These are phyloP conservation scores for Cyprinodon tularosa DNA, from an alignment of 2,113 vertebrate genomes.

Conservation along the genomic window DNA sequence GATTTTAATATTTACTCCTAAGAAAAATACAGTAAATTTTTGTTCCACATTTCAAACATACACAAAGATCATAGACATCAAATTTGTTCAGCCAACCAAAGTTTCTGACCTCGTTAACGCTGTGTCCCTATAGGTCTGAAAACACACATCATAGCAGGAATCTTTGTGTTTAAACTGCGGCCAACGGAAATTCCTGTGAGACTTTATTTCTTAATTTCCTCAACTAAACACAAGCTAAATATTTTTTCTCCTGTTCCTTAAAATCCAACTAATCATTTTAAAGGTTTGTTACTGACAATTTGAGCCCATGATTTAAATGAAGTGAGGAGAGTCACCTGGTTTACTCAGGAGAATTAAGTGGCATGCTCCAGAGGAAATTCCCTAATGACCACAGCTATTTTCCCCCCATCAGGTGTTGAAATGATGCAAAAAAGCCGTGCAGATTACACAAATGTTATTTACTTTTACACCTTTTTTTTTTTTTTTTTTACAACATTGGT, in stretches of 20 bases:
- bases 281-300: background rate
- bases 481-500: slow-evolving; percentile 7
- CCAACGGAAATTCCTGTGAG: background rate
- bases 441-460: slow-evolving; percentile 20
- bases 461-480: slow-evolving; percentile 15
- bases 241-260: background rate
- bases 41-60: background rate
- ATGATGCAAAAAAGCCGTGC: slow-evolving; percentile 10
- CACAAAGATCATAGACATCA: background rate
- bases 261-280: background rate
- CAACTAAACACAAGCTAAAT: background rate
- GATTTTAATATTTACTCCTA: too few relatives aligned
- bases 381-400: slow-evolving; percentile 32
- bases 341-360: slow-evolving; percentile 6
- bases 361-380: slow-evolving; percentile 24
- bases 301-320: background rate
- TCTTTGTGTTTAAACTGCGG: background rate
- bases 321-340: slow-evolving; percentile 9
- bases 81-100: background rate
- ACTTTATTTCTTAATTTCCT: background rate
- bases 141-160: background rate
- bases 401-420: slow-evolving; percentile 25
- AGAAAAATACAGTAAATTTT: background rate
- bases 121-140: background rate
- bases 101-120: background rate